Evolutionary conservation across 2,113 vertebrate species (phyloP).

Genomic region (Mugil cephalus): DNA sequence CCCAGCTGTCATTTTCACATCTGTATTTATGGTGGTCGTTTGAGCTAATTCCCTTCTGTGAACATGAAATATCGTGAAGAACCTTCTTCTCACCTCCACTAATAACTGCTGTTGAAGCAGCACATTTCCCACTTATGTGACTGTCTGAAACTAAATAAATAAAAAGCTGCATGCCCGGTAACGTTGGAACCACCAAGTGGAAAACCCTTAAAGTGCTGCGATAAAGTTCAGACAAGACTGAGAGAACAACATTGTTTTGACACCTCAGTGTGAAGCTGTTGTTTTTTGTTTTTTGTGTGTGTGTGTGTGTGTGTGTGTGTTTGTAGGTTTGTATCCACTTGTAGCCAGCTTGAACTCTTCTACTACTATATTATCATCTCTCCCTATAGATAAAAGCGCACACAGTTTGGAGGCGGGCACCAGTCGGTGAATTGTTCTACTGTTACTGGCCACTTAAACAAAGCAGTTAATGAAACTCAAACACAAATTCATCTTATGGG

Average conservation of each 20-base stretch:
- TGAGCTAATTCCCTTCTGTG: not conserved
- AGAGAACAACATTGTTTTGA: slow-evolving; percentile 26
- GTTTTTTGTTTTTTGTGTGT: slow-evolving; percentile 6
- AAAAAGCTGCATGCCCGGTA: not conserved
- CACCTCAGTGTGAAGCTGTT: slow-evolving; percentile 20
- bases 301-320: not conserved
- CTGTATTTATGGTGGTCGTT: not conserved
- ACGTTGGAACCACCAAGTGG: slow-evolving; percentile 3
- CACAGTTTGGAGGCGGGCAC: not conserved
- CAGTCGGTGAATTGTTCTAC: no score
- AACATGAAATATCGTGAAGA: no score
- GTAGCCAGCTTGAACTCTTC: no score
- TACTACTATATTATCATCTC: not conserved
- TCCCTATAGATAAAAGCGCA: slow-evolving; percentile 1
- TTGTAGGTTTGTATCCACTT: not conserved
- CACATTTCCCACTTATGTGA: not conserved
- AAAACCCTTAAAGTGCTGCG: not conserved
- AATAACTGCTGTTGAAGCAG: not conserved
- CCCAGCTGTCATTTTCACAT: not conserved
- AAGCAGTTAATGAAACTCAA: no score
- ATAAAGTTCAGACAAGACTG: slow-evolving; percentile 11
- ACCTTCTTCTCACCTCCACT: not conserved
- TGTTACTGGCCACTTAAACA: no score
- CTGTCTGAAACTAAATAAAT: no score
- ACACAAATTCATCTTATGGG: no score